A percentile compares a stretch with the other conserved stretches of the same genome.
Evolutionary conservation across 1,140 invertebrate genomes (phyloP).

Genomic region (Onthophagus taurus): DNA sequence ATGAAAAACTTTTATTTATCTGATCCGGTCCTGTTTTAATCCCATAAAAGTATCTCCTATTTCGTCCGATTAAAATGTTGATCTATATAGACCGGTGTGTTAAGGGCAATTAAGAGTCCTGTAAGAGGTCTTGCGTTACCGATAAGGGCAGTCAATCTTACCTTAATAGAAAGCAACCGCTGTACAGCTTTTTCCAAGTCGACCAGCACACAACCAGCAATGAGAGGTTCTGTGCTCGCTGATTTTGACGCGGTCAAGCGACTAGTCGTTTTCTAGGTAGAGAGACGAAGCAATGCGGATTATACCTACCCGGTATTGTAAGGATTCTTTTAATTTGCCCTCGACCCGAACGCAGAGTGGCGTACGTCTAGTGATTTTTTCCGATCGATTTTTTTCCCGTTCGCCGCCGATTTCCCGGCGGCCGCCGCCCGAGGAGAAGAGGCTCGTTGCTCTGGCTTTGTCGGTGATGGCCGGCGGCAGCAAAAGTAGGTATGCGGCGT

Average conservation of each 20-base stretch:
- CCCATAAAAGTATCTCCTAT: too few relatives aligned
- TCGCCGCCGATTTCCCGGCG: not conserved
- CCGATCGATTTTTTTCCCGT: too few relatives aligned
- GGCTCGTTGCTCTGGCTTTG: too few relatives aligned
- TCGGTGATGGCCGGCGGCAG: too few relatives aligned
- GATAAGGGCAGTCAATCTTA: constrained; percentile 11
- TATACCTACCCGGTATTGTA: constrained; percentile 4
- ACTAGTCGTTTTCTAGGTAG: constrained; percentile 8
- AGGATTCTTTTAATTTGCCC: constrained; percentile 14
- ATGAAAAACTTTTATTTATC: not conserved
- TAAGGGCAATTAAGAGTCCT: constrained; percentile 10
- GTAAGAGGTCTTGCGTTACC: not conserved
- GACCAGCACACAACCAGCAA: constrained; percentile 6
- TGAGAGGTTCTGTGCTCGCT: too few relatives aligned
- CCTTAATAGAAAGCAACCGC: constrained; percentile 4
- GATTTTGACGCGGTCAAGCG: constrained; percentile 9
- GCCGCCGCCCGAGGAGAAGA: too few relatives aligned
- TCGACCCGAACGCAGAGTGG: constrained; percentile 6
- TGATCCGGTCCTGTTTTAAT: not conserved
- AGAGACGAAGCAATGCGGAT: constrained; percentile 11
- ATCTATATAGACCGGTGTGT: constrained; percentile 10
- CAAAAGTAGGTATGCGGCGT: too few relatives aligned
- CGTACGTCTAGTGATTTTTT: too few relatives aligned
- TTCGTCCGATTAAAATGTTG: constrained; percentile 12
- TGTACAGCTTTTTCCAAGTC: constrained; percentile 1